Conservation (phyloP, 2,888 invertebrate species). For the Amblyteles armatorius region DNA sequence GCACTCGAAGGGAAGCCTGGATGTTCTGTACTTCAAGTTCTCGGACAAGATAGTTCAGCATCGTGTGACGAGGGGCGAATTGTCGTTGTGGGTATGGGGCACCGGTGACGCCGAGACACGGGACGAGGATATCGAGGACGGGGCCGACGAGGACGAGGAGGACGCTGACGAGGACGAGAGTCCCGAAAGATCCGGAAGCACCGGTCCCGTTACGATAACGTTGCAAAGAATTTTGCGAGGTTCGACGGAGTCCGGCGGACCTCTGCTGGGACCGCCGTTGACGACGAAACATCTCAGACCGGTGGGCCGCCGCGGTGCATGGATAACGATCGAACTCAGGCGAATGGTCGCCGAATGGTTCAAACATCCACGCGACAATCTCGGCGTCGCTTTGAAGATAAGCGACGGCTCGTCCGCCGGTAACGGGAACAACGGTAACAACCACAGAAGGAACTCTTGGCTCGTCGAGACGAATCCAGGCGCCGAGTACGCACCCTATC, state of each 20-base stretch:
- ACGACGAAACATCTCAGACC: slow-evolving; percentile 81
- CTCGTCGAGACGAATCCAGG: slow-evolving; percentile 89
- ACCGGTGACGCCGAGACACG: slow-evolving; percentile 61
- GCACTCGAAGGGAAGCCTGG: slow-evolving; percentile 89
- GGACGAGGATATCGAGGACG: slow-evolving; percentile 63
- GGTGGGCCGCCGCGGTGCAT: slow-evolving; percentile 86
- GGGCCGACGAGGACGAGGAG: slow-evolving; percentile 57
- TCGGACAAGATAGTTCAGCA: slow-evolving; percentile 90
- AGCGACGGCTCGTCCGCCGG: slow-evolving; percentile 77
- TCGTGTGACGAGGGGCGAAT: slow-evolving; percentile 89
- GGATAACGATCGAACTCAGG: slow-evolving; percentile 91
- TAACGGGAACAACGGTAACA: slow-evolving; percentile 85
- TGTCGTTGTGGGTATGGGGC: slow-evolving; percentile 89
- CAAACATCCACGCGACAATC: slow-evolving; percentile 90
- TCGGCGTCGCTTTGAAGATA: slow-evolving; percentile 91
- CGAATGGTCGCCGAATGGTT: slow-evolving; percentile 92
- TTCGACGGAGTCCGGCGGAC: slow-evolving; percentile 77
- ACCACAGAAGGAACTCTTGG: slow-evolving; percentile 84
- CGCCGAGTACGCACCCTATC: slow-evolving; percentile 87
- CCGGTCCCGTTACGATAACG: slow-evolving; percentile 83
- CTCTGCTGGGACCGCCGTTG: slow-evolving; percentile 79
- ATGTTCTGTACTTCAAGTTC: slow-evolving; percentile 90
- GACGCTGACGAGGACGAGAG: slow-evolving; percentile 63
- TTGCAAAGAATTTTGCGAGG: slow-evolving; percentile 86
- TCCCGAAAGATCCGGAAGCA: slow-evolving; percentile 78